These are phyloP conservation scores for Heliconius melpomene DNA, from an alignment of 1,140 invertebrate genomes.

Conservation along the genomic window DNA sequence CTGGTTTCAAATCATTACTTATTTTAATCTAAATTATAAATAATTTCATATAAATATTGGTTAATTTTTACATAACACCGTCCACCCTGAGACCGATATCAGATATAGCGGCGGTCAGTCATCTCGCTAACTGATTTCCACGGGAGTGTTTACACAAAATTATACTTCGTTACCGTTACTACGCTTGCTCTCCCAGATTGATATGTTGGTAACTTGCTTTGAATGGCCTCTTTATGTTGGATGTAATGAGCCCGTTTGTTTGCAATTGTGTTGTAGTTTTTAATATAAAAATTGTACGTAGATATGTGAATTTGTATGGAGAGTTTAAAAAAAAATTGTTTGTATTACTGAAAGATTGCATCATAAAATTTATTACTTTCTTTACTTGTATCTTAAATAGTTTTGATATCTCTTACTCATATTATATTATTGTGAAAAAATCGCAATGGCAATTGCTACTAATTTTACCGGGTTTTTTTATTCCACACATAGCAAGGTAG, in stretches of 20 bases:
- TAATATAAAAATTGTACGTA: background rate
- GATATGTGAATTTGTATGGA: background rate
- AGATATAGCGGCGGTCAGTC: conserved; percentile 48
- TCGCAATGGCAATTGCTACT: no score
- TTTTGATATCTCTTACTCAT: no score
- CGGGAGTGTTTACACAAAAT: conserved; percentile 60
- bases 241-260: background rate
- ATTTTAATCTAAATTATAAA: no score
- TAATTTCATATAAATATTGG: background rate
- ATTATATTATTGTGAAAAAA: no score
- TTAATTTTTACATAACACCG: conserved; percentile 17
- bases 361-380: no score
- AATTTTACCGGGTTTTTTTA: no score
- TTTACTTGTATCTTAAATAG: no score
- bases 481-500: no score
- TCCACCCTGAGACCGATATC: conserved; percentile 44
- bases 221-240: background rate
- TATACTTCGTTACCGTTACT: conserved; percentile 64
- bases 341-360: no score
- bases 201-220: conserved; percentile 40
- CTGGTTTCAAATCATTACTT: no score
- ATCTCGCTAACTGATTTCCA: conserved; percentile 57
- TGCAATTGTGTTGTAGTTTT: background rate
- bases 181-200: conserved; percentile 53
- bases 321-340: background rate